Evolutionary conservation across 2,797 vertebrate genomes (phyloP).

Genomic region (Allenopithecus nigroviridis): DNA sequence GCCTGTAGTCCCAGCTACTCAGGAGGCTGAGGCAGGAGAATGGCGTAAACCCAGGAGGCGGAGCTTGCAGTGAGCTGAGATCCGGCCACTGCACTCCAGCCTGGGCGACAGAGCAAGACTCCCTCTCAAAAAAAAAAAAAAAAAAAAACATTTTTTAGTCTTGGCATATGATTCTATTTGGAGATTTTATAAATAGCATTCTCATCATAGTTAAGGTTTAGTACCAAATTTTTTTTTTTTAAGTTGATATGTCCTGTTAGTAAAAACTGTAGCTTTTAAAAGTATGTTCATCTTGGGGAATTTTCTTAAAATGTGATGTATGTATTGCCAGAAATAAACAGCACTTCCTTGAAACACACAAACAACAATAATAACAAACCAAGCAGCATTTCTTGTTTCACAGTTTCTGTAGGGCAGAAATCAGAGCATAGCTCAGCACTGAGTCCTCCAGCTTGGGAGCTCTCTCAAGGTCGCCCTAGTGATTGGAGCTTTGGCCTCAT

Average conservation of each 20-base stretch:
- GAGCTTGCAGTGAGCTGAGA: too few relatives aligned
- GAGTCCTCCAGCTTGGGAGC: background rate
- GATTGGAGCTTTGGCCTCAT: background rate
- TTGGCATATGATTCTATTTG: background rate
- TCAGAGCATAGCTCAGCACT: accelerated
- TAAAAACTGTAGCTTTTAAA: background rate
- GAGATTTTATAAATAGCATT: background rate
- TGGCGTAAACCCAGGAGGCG: too few relatives aligned
- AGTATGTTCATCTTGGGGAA: background rate
- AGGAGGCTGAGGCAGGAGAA: too few relatives aligned
- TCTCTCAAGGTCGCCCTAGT: background rate
- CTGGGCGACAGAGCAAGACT: too few relatives aligned
- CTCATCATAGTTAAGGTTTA: background rate
- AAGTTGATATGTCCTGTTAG: background rate
- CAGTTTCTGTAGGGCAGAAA: background rate
- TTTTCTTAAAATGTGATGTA: background rate
- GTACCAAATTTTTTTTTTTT: background rate
- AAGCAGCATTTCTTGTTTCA: too few relatives aligned
- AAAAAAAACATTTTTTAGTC: background rate
- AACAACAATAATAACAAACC: background rate
- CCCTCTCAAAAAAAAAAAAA: too few relatives aligned
- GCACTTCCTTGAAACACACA: background rate
- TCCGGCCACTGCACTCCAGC: too few relatives aligned
- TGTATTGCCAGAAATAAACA: background rate
- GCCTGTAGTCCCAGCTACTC: too few relatives aligned